These are phyloP conservation scores for Mesorhabditis sp. DNA, from an alignment of 2,888 invertebrate species.

Conservation along the genomic window DNA sequence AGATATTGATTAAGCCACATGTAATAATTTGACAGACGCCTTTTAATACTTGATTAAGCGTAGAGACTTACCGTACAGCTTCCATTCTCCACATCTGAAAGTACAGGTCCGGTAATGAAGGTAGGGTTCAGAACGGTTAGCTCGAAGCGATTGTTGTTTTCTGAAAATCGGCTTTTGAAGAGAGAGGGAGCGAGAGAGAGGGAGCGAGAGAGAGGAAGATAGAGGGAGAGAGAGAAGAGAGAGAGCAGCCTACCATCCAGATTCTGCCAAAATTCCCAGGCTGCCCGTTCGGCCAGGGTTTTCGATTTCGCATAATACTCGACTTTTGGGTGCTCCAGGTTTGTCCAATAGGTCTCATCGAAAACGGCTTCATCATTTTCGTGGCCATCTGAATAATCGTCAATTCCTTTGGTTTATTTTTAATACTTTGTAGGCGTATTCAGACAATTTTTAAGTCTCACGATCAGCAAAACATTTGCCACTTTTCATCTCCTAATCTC, in stretches of 20 bases:
- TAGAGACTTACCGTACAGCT: slow-evolving; percentile 23
- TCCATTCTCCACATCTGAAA: slow-evolving; percentile 35
- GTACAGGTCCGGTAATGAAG: slow-evolving; percentile 35
- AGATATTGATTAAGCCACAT: slow-evolving; percentile 6
- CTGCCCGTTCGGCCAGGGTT: slow-evolving; percentile 36
- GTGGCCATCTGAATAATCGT: slow-evolving; percentile 31
- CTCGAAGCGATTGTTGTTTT: slow-evolving; percentile 19
- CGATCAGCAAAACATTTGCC: no score
- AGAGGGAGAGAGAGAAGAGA: no score
- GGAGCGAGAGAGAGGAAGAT: no score
- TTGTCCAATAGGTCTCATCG: slow-evolving; percentile 38
- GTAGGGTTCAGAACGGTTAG: slow-evolving; percentile 39
- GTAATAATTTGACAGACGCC: no score
- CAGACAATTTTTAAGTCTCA: no score
- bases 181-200: not conserved
- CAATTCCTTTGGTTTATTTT: no score
- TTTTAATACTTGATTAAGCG: no score
- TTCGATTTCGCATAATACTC: slow-evolving; percentile 39
- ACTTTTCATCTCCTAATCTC: no score
- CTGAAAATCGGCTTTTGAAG: no score
- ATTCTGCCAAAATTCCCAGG: slow-evolving; percentile 35
- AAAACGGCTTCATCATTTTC: slow-evolving; percentile 32
- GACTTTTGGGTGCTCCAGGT: slow-evolving; percentile 19
- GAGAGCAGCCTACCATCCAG: no score
- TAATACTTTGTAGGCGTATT: no score